A percentile compares a stretch with the other conserved stretches of the same genome.
These are phyloP conservation scores for Sturnus vulgaris DNA, from an alignment of 2,113 vertebrate species.

Conservation along the genomic window DNA sequence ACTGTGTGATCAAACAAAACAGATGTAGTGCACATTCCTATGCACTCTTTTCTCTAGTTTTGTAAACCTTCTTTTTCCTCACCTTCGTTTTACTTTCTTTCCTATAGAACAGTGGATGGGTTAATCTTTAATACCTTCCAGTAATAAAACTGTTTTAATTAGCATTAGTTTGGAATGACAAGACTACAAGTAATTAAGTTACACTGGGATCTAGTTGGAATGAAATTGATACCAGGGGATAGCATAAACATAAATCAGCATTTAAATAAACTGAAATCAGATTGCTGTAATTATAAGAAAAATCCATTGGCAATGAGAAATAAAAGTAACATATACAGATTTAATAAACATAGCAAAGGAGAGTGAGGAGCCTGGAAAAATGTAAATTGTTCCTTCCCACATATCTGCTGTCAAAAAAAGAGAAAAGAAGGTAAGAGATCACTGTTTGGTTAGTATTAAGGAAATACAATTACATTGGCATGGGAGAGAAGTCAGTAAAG, in stretches of 20 bases:
- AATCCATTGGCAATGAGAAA: conserved; percentile 46
- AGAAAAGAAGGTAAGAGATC: neutral
- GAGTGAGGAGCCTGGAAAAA: neutral
- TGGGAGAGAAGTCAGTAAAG: conserved; percentile 42
- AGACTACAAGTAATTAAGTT: conserved; percentile 70
- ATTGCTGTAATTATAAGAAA: conserved; percentile 68
- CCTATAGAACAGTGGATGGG: conserved; percentile 2
- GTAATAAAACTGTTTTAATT: conserved; percentile 68
- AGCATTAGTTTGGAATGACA: conserved; percentile 60
- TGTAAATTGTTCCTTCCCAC: neutral
- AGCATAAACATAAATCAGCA: conserved; percentile 66
- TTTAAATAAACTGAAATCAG: conserved; percentile 71
- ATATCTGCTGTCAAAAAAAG: neutral
- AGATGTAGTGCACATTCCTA: neutral
- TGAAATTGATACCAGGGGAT: conserved; percentile 70
- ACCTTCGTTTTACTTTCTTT: conserved; percentile 9
- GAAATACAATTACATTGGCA: conserved; percentile 44
- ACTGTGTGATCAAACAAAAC: neutral
- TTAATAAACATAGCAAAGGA: conserved; percentile 26
- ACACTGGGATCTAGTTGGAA: conserved; percentile 68
- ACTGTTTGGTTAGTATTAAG: conserved; percentile 29
- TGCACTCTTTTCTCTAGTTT: neutral
- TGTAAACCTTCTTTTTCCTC: neutral
- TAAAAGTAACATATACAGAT: conserved; percentile 64
- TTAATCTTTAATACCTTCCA: conserved; percentile 61